These are phyloP conservation scores for Junonia oenone DNA, from an alignment of 2,888 invertebrate genomes.

Conservation along the genomic window DNA sequence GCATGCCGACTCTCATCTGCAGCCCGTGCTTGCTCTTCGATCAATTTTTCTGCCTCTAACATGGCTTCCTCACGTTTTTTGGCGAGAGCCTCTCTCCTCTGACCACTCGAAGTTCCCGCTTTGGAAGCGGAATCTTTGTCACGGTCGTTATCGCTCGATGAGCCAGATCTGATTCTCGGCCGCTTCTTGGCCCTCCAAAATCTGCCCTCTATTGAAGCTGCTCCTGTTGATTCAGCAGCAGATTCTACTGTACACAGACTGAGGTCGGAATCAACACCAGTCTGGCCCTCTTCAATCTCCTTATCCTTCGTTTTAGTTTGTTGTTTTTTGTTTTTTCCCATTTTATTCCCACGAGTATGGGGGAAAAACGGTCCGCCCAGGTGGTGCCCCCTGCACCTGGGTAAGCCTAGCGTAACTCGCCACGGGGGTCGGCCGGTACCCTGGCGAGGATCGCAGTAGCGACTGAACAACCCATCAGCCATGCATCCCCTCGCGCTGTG, in stretches of 20 bases:
- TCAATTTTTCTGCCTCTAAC: not conserved
- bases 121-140: not conserved
- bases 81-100: not conserved
- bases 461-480: slow-evolving; percentile 7
- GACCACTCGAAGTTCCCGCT: not conserved
- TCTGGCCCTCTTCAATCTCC: not conserved
- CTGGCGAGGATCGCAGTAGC: not conserved
- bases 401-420: not conserved
- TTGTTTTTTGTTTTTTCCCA: not conserved
- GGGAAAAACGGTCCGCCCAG: not conserved
- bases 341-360: slow-evolving; percentile 10
- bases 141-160: not conserved
- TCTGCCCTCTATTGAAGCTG: not conserved
- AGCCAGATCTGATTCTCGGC: not conserved
- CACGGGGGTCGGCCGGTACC: slow-evolving; percentile 5
- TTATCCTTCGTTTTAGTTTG: not conserved
- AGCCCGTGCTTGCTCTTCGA: not conserved
- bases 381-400: not conserved
- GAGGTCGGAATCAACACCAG: not conserved
- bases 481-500: slow-evolving; percentile 22
- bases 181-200: not conserved
- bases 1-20: not conserved
- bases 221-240: not conserved
- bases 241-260: not conserved
- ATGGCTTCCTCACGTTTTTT: not conserved